Percentiles rank a stretch among this genome's conserved stretches.
phyloP scores from a whole-genome alignment of 2,113 vertebrate species.

The Corythornis cristatus region DNA sequence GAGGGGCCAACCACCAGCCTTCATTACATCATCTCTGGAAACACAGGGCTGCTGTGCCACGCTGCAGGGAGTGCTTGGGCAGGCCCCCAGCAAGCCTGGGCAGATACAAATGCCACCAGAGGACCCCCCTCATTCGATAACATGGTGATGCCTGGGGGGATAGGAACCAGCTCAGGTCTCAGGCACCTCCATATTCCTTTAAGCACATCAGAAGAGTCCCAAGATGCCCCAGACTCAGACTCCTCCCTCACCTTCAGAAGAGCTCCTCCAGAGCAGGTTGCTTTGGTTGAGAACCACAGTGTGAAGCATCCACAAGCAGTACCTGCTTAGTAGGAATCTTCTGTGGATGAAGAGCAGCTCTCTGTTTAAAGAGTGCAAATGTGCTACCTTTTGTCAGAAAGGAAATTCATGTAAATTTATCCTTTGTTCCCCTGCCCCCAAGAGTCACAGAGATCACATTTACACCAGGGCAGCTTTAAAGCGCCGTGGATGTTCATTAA shows the following conservation, averaged over 20 bases:
- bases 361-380: rapidly evolving
- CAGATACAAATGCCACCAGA: rapidly evolving
- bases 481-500: conserved; percentile 49
- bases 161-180: rapidly evolving
- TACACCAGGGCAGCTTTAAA: neutral
- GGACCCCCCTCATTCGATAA: rapidly evolving
- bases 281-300: rapidly evolving
- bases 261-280: neutral
- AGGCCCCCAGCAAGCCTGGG: rapidly evolving
- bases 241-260: rapidly evolving
- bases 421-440: neutral
- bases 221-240: neutral
- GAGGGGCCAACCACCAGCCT: too few relatives aligned
- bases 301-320: rapidly evolving
- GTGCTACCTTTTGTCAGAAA: neutral
- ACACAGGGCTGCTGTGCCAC: rapidly evolving
- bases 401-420: neutral
- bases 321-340: rapidly evolving
- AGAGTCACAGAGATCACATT: neutral
- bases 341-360: neutral
- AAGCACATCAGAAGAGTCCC: neutral
- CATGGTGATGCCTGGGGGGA: rapidly evolving
- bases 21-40: rapidly evolving
- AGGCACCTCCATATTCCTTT: rapidly evolving
- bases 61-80: rapidly evolving